These are phyloP conservation scores for Grapholita molesta DNA, from an alignment of 1,140 invertebrate genomes.

Conservation along the genomic window DNA sequence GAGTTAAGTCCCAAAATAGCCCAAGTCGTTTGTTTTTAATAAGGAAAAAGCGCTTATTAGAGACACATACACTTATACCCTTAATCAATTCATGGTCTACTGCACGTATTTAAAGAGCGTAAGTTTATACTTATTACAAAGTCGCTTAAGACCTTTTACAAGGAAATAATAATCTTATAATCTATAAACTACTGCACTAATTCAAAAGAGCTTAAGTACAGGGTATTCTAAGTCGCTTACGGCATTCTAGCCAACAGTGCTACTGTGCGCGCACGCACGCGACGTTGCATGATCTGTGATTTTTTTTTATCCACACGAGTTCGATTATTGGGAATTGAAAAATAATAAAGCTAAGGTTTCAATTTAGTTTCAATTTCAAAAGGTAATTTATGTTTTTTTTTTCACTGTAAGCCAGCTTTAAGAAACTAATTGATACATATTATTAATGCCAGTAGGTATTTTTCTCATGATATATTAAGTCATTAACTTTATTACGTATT, in stretches of 20 bases:
- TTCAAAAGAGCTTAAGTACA: not conserved
- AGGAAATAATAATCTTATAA: not conserved
- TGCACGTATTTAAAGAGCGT: not conserved
- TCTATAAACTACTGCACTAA: not conserved
- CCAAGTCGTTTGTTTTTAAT: no score
- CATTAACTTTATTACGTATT: no score
- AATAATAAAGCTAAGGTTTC: constrained; percentile 10
- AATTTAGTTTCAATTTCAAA: not conserved
- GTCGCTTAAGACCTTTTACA: not conserved
- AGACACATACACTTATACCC: not conserved
- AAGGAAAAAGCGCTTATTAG: no score
- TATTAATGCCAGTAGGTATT: not conserved
- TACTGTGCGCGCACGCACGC: constrained; percentile 21
- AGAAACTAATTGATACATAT: not conserved
- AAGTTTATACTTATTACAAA: not conserved
- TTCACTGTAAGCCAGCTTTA: not conserved
- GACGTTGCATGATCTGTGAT: constrained; percentile 21
- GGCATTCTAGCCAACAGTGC: not conserved
- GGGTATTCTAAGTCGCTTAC: not conserved
- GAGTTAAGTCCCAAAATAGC: no score
- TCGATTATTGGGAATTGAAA: constrained; percentile 8
- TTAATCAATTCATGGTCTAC: not conserved
- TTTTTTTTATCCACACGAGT: constrained; percentile 14
- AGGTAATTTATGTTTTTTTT: not conserved
- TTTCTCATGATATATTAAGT: no score